phyloP scores from a whole-genome alignment of 2,888 invertebrate genomes.

The Bimastos eiseni region DNA sequence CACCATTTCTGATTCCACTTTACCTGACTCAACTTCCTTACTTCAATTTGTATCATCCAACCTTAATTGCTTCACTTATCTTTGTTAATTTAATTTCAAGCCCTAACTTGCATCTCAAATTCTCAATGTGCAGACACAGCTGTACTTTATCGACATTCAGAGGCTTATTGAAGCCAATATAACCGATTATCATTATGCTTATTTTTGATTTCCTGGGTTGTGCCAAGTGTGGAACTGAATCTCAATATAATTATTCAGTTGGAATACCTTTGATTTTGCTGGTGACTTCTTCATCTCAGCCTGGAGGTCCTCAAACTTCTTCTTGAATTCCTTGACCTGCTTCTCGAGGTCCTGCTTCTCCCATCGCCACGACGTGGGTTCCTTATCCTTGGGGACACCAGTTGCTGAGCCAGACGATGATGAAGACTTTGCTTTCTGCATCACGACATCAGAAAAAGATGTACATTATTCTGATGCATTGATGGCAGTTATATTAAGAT shows the following conservation, averaged over 20 bases:
- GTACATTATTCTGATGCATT: neutral
- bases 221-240: neutral
- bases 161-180: neutral
- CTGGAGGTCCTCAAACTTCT: conserved; percentile 39
- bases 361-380: conserved; percentile 43
- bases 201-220: neutral
- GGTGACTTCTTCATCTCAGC: conserved; percentile 35
- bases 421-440: neutral
- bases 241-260: conserved; percentile 20
- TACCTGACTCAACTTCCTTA: too few relatives aligned
- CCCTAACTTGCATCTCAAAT: neutral
- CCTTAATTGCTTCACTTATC: too few relatives aligned
- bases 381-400: conserved; percentile 28
- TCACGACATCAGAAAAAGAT: neutral
- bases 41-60: too few relatives aligned
- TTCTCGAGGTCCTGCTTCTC: conserved; percentile 45
- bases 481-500: neutral
- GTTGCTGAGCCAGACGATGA: neutral
- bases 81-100: too few relatives aligned
- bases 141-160: neutral
- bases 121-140: neutral
- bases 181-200: neutral
- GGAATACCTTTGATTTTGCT: conserved; percentile 27
- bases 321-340: conserved; percentile 40
- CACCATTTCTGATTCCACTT: too few relatives aligned